A percentile compares a stretch with the other conserved stretches of the same genome.
phyloP scores from a whole-genome alignment of 2,888 invertebrate species.

The Tenthredo amoena region DNA sequence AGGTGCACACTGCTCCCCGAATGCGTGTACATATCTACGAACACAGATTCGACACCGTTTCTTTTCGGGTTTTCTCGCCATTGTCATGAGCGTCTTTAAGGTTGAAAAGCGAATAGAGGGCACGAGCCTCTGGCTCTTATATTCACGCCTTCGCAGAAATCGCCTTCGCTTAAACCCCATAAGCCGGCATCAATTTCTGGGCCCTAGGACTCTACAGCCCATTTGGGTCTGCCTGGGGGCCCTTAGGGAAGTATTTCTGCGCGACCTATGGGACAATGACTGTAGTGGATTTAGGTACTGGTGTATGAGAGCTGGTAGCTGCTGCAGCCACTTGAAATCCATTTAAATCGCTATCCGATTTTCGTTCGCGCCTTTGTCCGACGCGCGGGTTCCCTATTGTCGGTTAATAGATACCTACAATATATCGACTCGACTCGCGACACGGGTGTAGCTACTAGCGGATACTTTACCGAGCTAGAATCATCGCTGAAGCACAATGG shows the following conservation, averaged over 20 bases:
- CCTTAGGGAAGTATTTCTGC: slow-evolving; percentile 43
- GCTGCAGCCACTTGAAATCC: slow-evolving; percentile 68
- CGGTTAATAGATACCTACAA: slow-evolving; percentile 51
- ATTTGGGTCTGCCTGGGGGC: slow-evolving; percentile 7
- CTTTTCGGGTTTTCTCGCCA: slow-evolving; percentile 7
- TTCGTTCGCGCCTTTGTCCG: slow-evolving; percentile 60
- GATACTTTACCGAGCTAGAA: slow-evolving; percentile 19
- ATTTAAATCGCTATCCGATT: slow-evolving; percentile 73
- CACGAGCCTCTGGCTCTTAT: slow-evolving; percentile 68
- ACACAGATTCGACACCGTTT: slow-evolving; percentile 19
- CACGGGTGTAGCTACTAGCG: background rate
- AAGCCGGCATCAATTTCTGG: slow-evolving; percentile 28
- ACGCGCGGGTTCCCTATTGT: slow-evolving; percentile 36
- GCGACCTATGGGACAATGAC: slow-evolving; percentile 46
- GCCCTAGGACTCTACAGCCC: background rate
- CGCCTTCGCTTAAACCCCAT: slow-evolving; percentile 23
- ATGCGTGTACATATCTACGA: background rate
- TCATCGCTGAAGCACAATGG: slow-evolving; percentile 27
- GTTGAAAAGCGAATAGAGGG: slow-evolving; percentile 57
- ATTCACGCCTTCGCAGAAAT: slow-evolving; percentile 70
- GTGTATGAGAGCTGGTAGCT: slow-evolving; percentile 9
- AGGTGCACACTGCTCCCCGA: background rate
- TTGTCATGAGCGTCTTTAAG: slow-evolving; percentile 37
- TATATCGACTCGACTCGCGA: slow-evolving; percentile 35
- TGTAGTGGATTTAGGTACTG: background rate